Percentiles rank a stretch among this genome's conserved stretches.
Evolutionary conservation across 1,140 invertebrate genomes (phyloP).

Genomic region (Atta cephalotes): DNA sequence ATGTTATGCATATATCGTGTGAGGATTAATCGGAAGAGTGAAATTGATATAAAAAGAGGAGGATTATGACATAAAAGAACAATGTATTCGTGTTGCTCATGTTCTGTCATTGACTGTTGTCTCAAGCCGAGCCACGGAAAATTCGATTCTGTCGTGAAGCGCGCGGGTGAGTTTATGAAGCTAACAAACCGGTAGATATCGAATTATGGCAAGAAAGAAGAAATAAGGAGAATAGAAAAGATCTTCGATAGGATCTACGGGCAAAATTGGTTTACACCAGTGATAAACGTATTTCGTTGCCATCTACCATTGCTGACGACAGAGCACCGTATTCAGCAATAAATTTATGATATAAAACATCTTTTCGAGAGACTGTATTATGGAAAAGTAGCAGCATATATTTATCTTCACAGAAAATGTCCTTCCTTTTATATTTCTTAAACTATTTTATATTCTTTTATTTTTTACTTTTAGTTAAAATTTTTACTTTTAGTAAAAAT

Average conservation of each 20-base stretch:
- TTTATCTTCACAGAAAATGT: slow-evolving; percentile 9
- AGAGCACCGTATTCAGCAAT: slow-evolving; percentile 11
- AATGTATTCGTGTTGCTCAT: slow-evolving; percentile 15
- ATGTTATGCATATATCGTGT: neutral
- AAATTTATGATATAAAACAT: slow-evolving; percentile 41
- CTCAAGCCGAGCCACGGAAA: slow-evolving; percentile 62
- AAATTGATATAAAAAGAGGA: slow-evolving; percentile 12
- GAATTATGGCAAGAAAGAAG: slow-evolving; percentile 37
- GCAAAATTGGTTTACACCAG: slow-evolving; percentile 63
- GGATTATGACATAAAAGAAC: slow-evolving; percentile 31
- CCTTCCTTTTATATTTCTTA: neutral
- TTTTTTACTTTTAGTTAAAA: neutral
- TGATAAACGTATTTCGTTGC: slow-evolving; percentile 50
- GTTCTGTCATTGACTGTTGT: slow-evolving; percentile 62
- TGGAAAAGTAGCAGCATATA: neutral
- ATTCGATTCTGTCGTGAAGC: slow-evolving; percentile 72
- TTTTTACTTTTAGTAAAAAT: neutral
- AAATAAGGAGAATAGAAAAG: slow-evolving; percentile 28
- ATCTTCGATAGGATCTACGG: slow-evolving; percentile 56
- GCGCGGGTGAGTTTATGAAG: slow-evolving; percentile 47
- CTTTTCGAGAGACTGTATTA: slow-evolving; percentile 17
- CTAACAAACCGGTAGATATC: slow-evolving; percentile 68
- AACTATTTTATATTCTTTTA: neutral
- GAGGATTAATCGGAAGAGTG: neutral
- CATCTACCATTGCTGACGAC: slow-evolving; percentile 7